Conservation (phyloP, 1,140 invertebrate genomes). For the Pachypeltis micranthus region DNA sequence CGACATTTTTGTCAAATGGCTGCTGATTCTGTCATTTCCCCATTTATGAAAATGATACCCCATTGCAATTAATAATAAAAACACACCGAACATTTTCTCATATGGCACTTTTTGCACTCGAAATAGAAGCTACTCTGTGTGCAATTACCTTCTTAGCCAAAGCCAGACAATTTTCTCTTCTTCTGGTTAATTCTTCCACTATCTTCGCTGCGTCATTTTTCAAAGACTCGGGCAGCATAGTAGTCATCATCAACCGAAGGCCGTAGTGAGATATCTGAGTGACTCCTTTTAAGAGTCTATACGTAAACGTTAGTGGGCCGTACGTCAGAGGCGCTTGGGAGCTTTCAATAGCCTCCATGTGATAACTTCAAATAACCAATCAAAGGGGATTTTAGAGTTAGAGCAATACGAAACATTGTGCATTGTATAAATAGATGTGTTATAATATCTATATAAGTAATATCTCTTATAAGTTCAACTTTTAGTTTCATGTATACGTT, state of each 20-base stretch:
- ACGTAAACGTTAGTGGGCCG: conserved; percentile 34
- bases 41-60: background rate
- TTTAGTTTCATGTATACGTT: too few species aligned
- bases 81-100: background rate
- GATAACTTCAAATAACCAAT: conserved; percentile 31
- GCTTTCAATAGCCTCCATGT: conserved; percentile 34
- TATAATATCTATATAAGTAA: too few species aligned
- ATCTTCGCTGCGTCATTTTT: conserved; percentile 18
- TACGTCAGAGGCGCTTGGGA: conserved; percentile 16
- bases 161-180: conserved; percentile 8
- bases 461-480: too few species aligned
- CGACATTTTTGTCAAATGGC: background rate
- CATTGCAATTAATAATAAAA: background rate
- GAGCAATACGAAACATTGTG: background rate
- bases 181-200: background rate
- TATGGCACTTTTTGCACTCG: background rate
- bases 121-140: background rate
- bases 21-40: too few species aligned
- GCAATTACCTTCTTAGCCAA: background rate
- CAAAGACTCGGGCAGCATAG: conserved; percentile 24
- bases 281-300: conserved; percentile 35
- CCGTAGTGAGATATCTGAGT: conserved; percentile 37
- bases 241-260: conserved; percentile 35
- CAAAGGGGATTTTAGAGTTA: conserved; percentile 4
- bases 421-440: background rate